Conservation (phyloP, 2,113 vertebrate species). For the Todiramphus saurophagus region DNA sequence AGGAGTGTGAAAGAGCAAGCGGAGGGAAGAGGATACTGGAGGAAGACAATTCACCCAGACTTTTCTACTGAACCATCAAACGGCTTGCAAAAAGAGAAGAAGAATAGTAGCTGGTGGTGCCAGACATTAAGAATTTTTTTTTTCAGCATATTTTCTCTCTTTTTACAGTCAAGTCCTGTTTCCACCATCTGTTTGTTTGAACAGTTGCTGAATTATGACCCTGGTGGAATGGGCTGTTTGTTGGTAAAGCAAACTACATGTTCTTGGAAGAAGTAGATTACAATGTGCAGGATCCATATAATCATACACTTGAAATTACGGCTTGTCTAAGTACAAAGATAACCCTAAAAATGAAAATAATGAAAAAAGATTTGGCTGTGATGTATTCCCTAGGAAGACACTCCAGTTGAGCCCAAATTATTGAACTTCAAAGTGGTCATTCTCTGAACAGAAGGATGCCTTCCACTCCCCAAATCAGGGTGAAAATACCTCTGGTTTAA, state of each 20-base stretch:
- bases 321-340: not conserved
- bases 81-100: not conserved
- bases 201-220: not conserved
- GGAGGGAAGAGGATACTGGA: not conserved
- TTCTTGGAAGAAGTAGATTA: not conserved
- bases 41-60: not conserved
- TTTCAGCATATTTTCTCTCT: not conserved
- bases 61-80: not conserved
- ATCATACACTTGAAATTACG: not conserved
- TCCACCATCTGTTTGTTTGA: not conserved
- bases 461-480: not conserved
- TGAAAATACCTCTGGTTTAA: not conserved
- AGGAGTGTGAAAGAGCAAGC: not conserved
- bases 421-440: not conserved
- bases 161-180: not conserved
- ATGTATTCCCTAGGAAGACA: not conserved
- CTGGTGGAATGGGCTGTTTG: not conserved
- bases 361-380: not conserved
- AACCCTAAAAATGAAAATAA: not conserved
- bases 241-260: not conserved
- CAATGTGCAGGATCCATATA: not conserved
- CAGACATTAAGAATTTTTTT: not conserved
- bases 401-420: not conserved
- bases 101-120: not conserved
- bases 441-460: not conserved